These are phyloP conservation scores for Euwallacea fornicatus DNA, from an alignment of 1,140 invertebrate genomes.

Conservation along the genomic window DNA sequence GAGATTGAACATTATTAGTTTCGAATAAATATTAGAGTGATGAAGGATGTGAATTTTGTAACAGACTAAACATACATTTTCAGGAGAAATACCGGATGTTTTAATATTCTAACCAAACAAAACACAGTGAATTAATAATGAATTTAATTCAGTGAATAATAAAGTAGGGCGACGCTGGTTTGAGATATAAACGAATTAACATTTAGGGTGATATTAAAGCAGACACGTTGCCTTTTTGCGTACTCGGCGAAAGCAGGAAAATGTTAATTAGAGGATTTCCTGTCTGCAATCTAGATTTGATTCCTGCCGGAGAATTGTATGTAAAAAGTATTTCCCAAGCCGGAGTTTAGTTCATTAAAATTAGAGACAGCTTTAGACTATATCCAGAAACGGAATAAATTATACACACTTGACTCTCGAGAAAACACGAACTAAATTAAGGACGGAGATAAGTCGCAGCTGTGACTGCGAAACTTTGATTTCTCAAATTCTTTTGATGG, in stretches of 20 bases:
- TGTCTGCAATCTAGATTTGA: not conserved
- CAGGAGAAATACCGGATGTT: no score
- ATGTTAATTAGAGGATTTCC: conserved; percentile 11
- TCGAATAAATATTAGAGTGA: no score
- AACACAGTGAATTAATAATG: conserved; percentile 10
- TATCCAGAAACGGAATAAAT: no score
- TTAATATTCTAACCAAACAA: not conserved
- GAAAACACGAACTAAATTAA: not conserved
- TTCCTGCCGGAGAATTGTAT: conserved; percentile 1
- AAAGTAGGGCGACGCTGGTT: conserved; percentile 8
- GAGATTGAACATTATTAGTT: no score
- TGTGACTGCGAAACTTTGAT: not conserved
- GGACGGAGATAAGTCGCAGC: not conserved
- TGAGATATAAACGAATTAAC: conserved; percentile 11
- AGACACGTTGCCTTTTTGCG: conserved; percentile 13
- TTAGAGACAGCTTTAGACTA: no score
- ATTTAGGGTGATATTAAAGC: conserved; percentile 16
- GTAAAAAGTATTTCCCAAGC: not conserved
- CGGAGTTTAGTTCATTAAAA: no score
- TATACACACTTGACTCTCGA: no score
- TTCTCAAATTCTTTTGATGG: not conserved
- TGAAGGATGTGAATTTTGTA: no score
- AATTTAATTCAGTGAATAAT: conserved; percentile 16
- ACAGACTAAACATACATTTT: no score
- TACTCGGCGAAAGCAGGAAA: conserved; percentile 9